Conservation (phyloP, 2,888 invertebrate species). For the Crocallis elinguaria region DNA sequence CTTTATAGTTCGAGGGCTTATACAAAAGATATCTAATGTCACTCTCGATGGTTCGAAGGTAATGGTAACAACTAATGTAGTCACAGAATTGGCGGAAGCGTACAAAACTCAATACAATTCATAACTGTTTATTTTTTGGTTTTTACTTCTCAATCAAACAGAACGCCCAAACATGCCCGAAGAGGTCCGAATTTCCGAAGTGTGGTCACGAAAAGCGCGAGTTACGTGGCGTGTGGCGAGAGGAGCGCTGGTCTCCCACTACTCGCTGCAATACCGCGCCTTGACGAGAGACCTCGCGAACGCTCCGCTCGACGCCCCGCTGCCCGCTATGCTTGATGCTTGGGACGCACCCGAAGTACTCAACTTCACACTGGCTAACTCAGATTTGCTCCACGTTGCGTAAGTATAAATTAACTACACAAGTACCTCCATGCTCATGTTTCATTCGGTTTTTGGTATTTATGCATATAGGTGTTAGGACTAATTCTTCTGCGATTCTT, state of each 20-base stretch:
- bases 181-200: constrained; percentile 77
- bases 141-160: constrained; percentile 32
- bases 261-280: constrained; percentile 73
- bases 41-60: no score
- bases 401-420: constrained; percentile 53
- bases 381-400: constrained; percentile 77
- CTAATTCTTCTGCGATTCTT: no score
- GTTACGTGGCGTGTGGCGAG: constrained; percentile 74
- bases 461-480: no score
- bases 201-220: constrained; percentile 75
- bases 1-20: no score
- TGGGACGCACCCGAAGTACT: constrained; percentile 75
- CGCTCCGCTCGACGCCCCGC: constrained; percentile 67
- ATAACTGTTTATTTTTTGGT: no score
- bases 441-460: no score
- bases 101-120: no score
- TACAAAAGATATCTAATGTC: no score
- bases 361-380: constrained; percentile 72
- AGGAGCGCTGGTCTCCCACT: constrained; percentile 74
- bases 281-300: constrained; percentile 63
- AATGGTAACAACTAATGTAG: no score
- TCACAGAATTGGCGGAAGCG: no score
- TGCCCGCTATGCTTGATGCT: constrained; percentile 67
- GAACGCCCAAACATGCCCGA: constrained; percentile 76
- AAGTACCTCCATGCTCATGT: no score